Percentiles rank a stretch among this genome's conserved stretches.
Conservation (phyloP, 2,113 vertebrate genomes). For the Carollia perspicillata region DNA sequence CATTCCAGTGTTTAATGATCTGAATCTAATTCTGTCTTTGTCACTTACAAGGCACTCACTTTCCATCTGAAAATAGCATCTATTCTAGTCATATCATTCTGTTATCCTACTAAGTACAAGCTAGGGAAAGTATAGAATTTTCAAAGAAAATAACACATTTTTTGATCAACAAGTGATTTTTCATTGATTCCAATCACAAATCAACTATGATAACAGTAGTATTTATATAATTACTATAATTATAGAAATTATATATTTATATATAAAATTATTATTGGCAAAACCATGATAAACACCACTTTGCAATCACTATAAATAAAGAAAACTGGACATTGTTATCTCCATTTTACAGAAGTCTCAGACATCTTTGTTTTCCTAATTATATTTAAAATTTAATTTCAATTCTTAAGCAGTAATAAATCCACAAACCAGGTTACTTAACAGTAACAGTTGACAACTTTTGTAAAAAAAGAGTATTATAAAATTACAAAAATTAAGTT, state of each 20-base stretch:
- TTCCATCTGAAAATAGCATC: neutral
- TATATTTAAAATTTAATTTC: neutral
- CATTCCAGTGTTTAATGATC: neutral
- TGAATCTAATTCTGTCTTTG: neutral
- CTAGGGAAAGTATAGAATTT: neutral
- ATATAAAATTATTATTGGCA: neutral
- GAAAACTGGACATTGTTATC: neutral
- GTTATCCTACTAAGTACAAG: neutral
- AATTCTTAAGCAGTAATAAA: neutral
- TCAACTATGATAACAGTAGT: neutral
- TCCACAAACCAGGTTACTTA: neutral
- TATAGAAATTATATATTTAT: neutral
- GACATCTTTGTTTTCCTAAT: neutral
- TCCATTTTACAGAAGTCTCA: neutral
- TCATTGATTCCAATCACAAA: neutral
- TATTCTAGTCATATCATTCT: neutral
- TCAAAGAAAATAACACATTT: neutral
- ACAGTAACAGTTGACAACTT: neutral
- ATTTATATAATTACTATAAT: neutral
- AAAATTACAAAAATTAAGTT: neutral
- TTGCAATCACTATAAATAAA: neutral
- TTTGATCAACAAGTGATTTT: neutral
- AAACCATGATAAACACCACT: neutral
- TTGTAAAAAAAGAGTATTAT: neutral
- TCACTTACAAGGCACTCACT: neutral